A percentile compares a stretch with the other conserved stretches of the same genome.
Evolutionary conservation across 2,797 vertebrate species (phyloP).

Genomic region (Allobates femoralis): DNA sequence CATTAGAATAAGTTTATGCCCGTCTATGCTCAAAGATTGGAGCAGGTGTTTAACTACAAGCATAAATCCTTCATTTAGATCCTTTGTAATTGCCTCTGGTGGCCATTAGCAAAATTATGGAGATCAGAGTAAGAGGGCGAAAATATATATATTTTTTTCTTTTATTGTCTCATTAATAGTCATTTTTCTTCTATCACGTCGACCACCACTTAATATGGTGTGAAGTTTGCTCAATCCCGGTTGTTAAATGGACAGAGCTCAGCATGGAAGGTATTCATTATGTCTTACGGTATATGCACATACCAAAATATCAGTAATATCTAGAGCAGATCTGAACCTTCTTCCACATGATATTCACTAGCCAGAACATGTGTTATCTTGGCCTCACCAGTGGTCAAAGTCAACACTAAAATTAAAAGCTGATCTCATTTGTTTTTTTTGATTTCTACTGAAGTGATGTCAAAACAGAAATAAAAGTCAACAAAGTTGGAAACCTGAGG

Average conservation of each 20-base stretch:
- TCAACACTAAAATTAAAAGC: neutral
- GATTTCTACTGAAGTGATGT: neutral
- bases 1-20: slow-evolving; percentile 27
- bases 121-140: slow-evolving; percentile 19
- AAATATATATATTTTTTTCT: slow-evolving; percentile 18
- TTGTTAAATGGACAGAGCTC: neutral
- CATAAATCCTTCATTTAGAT: slow-evolving; percentile 54
- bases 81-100: slow-evolving; percentile 46
- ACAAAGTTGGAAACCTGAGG: neutral
- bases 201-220: slow-evolving; percentile 18
- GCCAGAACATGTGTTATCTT: neutral
- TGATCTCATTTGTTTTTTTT: neutral
- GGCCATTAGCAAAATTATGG: slow-evolving; percentile 51
- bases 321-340: neutral
- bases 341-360: neutral
- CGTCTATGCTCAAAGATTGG: slow-evolving; percentile 44
- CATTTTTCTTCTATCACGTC: neutral
- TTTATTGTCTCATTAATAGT: slow-evolving; percentile 27
- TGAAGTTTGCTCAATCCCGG: slow-evolving; percentile 6
- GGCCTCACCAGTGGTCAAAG: neutral
- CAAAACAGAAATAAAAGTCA: neutral
- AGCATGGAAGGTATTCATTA: neutral
- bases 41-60: slow-evolving; percentile 64
- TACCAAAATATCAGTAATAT: neutral
- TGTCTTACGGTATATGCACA: too few relatives aligned